These are phyloP conservation scores for Ganaspis sp. DNA, from an alignment of 1,140 invertebrate species.

Conservation along the genomic window DNA sequence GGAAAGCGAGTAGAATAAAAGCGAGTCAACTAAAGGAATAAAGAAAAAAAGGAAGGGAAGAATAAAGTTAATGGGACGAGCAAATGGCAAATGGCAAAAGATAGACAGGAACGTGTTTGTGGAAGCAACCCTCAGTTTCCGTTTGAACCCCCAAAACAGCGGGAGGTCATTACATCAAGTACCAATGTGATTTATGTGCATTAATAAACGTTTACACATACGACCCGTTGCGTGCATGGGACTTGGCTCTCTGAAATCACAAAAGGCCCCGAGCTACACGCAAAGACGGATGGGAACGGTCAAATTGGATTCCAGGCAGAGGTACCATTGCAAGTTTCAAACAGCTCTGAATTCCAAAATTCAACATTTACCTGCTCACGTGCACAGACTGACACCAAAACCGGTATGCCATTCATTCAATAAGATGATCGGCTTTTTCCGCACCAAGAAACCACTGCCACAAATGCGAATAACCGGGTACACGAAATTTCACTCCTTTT, in stretches of 20 bases:
- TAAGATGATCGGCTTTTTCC: conserved; percentile 8
- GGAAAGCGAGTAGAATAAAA: neutral
- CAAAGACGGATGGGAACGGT: conserved; percentile 64
- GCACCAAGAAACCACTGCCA: conserved; percentile 21
- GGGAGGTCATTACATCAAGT: conserved; percentile 61
- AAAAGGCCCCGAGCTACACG: conserved; percentile 49
- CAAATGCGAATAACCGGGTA: neutral
- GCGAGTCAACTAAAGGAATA: neutral
- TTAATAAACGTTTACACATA: conserved; percentile 69
- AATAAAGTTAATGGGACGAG: conserved; percentile 22
- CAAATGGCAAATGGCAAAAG: conserved; percentile 49
- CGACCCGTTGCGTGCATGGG: conserved; percentile 34
- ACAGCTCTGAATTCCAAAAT: conserved; percentile 49
- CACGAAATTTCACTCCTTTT: conserved; percentile 12
- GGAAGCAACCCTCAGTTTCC: conserved; percentile 50
- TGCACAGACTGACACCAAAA: conserved; percentile 35
- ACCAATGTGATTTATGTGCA: conserved; percentile 68
- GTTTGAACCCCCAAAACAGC: conserved; percentile 46
- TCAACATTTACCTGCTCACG: conserved; percentile 41
- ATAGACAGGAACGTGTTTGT: conserved; percentile 56
- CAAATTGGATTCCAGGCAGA: conserved; percentile 63
- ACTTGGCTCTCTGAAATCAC: conserved; percentile 47
- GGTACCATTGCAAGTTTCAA: conserved; percentile 41
- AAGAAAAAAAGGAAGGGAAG: conserved; percentile 32
- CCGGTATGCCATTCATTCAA: conserved; percentile 35